A percentile compares a stretch with the other conserved stretches of the same genome.
phyloP scores from a whole-genome alignment of 2,888 invertebrate genomes.

The Myopa tessellatipennis region DNA sequence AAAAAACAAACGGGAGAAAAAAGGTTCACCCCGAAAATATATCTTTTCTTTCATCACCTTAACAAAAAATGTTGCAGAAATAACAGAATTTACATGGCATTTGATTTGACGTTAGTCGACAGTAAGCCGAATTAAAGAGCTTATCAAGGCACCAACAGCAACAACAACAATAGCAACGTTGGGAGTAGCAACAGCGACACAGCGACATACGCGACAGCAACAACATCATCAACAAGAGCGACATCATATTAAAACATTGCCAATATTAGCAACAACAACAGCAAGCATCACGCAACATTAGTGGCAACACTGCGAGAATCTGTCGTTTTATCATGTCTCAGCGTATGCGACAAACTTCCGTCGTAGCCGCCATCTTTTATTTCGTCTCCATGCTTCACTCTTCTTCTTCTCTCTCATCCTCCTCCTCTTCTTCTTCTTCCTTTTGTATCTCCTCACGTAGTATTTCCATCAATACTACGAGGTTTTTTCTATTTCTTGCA shows the following conservation, averaged over 20 bases:
- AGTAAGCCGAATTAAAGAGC: conserved; percentile 3
- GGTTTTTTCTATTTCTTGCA: conserved; percentile 42
- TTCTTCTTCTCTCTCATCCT: not conserved
- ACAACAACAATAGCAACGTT: conserved; percentile 13
- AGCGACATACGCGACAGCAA: not conserved
- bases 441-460: conserved; percentile 48
- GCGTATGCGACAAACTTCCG: conserved; percentile 37
- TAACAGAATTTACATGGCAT: conserved; percentile 18
- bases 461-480: conserved; percentile 54
- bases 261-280: conserved; percentile 16
- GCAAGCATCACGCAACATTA: not conserved
- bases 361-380: conserved; percentile 12
- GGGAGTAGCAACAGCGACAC: conserved; percentile 3
- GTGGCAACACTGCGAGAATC: conserved; percentile 35
- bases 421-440: not conserved
- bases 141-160: not conserved
- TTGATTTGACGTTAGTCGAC: conserved; percentile 38
- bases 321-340: conserved; percentile 32
- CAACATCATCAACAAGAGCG: not conserved
- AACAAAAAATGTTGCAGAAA: not conserved
- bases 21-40: not conserved
- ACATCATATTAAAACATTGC: conserved; percentile 33
- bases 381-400: not conserved
- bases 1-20: not conserved
- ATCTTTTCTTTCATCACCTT: not conserved